These are phyloP conservation scores for Arctia plantaginis DNA, from an alignment of 2,888 invertebrate species.

Conservation along the genomic window DNA sequence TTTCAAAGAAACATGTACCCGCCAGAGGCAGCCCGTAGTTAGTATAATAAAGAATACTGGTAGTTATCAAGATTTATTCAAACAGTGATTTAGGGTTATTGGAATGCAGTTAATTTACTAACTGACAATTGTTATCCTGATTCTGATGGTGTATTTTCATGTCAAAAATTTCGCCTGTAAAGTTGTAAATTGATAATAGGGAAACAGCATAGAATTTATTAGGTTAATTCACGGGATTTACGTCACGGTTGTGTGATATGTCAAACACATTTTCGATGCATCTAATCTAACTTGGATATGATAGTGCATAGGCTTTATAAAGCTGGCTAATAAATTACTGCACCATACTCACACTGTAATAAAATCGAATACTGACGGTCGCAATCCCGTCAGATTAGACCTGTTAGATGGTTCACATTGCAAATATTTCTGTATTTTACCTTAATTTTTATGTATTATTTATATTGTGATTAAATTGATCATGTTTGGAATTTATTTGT, in stretches of 20 bases:
- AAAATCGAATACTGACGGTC: neutral
- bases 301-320: neutral
- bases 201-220: neutral
- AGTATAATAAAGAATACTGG: constrained; percentile 8
- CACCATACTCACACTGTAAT: neutral
- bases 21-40: neutral
- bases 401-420: neutral
- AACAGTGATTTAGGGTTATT: neutral
- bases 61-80: neutral
- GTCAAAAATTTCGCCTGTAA: neutral
- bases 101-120: neutral
- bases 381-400: too few species aligned
- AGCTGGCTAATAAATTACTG: neutral
- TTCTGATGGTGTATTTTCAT: neutral
- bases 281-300: neutral
- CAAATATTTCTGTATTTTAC: neutral
- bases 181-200: neutral
- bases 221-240: neutral
- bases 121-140: neutral
- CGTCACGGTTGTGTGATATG: too few species aligned
- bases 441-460: neutral
- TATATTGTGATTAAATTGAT: neutral
- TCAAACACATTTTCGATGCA: neutral
- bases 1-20: constrained; percentile 36
- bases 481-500: neutral